Evolutionary conservation across 1,140 invertebrate genomes (phyloP).

Genomic region (Drosophila quadrilineata): DNA sequence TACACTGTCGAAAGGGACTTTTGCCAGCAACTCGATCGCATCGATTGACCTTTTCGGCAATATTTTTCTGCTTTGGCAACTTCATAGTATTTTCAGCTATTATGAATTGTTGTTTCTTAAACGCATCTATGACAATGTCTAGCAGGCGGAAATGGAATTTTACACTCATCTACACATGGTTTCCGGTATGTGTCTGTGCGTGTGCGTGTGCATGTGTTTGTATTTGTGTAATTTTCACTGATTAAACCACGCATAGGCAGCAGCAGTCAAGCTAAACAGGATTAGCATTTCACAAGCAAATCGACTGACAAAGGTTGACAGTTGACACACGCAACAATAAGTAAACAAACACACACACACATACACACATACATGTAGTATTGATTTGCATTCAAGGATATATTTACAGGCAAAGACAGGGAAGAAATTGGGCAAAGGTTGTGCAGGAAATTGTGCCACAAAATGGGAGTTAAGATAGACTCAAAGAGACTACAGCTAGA

Average conservation of each 20-base stretch:
- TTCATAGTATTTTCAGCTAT: too few relatives aligned
- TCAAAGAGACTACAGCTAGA: too few relatives aligned
- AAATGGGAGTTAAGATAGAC: too few relatives aligned
- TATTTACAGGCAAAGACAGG: too few relatives aligned
- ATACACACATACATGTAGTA: background rate
- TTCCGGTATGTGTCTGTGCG: slow-evolving; percentile 43
- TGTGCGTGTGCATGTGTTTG: slow-evolving; percentile 12
- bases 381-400: too few relatives aligned
- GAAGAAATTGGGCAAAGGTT: too few relatives aligned
- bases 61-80: background rate
- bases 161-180: slow-evolving; percentile 62
- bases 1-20: background rate
- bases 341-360: slow-evolving; percentile 11
- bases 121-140: background rate
- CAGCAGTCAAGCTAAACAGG: slow-evolving; percentile 55
- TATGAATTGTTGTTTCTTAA: background rate
- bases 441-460: too few relatives aligned
- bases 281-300: slow-evolving; percentile 75
- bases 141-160: slow-evolving; percentile 68
- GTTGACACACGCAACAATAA: slow-evolving; percentile 48
- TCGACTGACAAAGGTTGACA: slow-evolving; percentile 78
- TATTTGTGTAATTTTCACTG: slow-evolving; percentile 65
- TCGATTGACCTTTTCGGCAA: background rate
- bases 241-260: slow-evolving; percentile 54
- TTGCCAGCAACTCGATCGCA: background rate